Base-by-base conservation (phyloP, 2,797 vertebrate genomes). In the Phylloscopus collybita region DNA sequence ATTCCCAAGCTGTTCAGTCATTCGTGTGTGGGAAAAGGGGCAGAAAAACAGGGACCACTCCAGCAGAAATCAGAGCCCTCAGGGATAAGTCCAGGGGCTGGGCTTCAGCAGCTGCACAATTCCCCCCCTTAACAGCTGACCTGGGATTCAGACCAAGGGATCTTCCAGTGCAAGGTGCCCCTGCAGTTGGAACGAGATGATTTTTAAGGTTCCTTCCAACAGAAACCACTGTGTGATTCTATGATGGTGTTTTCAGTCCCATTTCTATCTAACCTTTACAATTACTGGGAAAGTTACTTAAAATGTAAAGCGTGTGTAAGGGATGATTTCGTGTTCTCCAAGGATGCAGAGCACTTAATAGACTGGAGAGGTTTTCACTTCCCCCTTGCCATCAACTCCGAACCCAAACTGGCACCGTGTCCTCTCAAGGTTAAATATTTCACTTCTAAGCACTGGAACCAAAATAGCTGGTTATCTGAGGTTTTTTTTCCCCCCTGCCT, bases 371-470 rank as follows among this genome's bases (percentile, higher is more conserved):
- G 51, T 71, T 94, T 89, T 73, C 56, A 18, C 45, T 85, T 87
- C 32, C 54, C 88, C 51, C 15, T 60, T 23, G 19, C 76, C 78
- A 38, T 42, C 12, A 32, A n/a, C 84, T 75, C 64, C 6, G 11
- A 56, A 56, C 88, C 44, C 66, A 34, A 38, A 32, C 6, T 44
- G 71, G 67, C 59, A 62, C 49, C 2, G 8, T 49, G 26, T 42
- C 29, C 61, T 73, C 66, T 60, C 90, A 96, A 96, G 92, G 93
- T 94, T 81, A 94, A 75, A 92, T 88, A 93, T 93, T 72, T 86
- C 51, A 66, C 60, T 94, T 79, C 47, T 32, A 74, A 94, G 85
- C 83, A 40, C 54, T 75, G 62, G 53, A 93, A 88, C 40, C 50
- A 90, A 80, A 96, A 94, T 78, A 95, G 82, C 50, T 4, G 2